Percentiles rank a stretch among this genome's conserved stretches.
Evolutionary conservation across 2,113 vertebrate species (phyloP).

Genomic region (Chaenocephalus aceratus): DNA sequence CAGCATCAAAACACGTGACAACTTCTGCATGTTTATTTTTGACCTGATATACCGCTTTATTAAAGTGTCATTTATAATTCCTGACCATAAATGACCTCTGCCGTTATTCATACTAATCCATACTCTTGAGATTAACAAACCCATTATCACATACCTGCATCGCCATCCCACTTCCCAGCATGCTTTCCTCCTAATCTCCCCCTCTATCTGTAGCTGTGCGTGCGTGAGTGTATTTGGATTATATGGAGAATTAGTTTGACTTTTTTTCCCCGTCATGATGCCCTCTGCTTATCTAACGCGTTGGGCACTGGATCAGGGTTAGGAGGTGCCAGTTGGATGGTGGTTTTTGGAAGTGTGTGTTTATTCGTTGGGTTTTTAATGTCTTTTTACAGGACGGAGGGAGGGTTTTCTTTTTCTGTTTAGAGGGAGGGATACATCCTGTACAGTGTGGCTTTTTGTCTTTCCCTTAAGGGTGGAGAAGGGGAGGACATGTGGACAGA

Average conservation of each 20-base stretch:
- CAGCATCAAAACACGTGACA: not conserved
- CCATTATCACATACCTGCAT: conserved; percentile 69
- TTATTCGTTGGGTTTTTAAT: conserved; percentile 34
- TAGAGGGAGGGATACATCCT: conserved; percentile 36
- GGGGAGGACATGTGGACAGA: conserved; percentile 14
- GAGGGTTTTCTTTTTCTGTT: conserved; percentile 12
- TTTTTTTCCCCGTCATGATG: conserved; percentile 34
- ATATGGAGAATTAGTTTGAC: conserved; percentile 67
- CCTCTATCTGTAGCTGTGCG: conserved; percentile 32
- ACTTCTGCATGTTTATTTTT: not conserved
- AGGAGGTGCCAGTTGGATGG: conserved; percentile 63
- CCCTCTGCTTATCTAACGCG: conserved; percentile 71
- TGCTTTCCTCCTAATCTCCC: conserved; percentile 57
- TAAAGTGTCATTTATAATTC: not conserved
- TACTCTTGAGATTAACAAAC: conserved; percentile 63
- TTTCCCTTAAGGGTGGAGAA: conserved; percentile 20
- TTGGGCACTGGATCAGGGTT: conserved; percentile 54
- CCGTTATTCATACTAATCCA: conserved; percentile 46
- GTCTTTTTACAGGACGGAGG: conserved; percentile 40
- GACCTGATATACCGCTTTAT: not conserved
- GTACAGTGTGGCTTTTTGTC: not conserved
- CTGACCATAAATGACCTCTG: conserved; percentile 24
- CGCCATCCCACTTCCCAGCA: conserved; percentile 42
- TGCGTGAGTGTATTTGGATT: conserved; percentile 68
- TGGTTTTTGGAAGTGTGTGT: conserved; percentile 39